A percentile compares a stretch with the other conserved stretches of the same genome.
phyloP scores from a whole-genome alignment of 2,888 invertebrate genomes.

The Syrphus vitripennis region DNA sequence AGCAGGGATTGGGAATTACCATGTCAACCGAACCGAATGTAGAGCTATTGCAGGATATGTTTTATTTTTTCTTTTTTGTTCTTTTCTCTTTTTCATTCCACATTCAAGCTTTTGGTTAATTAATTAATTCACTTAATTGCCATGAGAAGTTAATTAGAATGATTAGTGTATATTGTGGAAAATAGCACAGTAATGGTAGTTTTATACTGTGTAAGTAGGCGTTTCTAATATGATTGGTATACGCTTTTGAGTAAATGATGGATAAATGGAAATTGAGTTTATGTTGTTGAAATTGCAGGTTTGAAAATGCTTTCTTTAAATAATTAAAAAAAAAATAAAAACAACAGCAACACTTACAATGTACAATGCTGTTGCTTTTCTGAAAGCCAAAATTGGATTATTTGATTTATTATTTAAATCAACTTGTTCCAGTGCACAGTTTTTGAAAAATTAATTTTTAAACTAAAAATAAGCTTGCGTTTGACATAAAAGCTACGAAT shows the following conservation, averaged over 20 bases:
- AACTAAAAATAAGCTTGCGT: no score
- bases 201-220: not conserved
- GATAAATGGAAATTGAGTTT: not conserved
- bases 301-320: not conserved
- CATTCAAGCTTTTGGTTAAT: constrained; percentile 22
- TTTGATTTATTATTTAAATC: no score
- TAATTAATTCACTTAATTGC: constrained; percentile 45
- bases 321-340: no score
- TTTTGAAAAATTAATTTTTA: no score
- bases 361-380: no score
- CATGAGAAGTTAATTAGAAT: constrained; percentile 61
- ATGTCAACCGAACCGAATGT: constrained; percentile 26
- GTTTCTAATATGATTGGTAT: constrained; percentile 1
- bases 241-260: not conserved
- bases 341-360: no score
- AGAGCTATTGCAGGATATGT: not conserved
- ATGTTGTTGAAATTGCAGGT: not conserved
- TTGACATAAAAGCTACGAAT: no score
- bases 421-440: no score
- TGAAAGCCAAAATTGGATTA: no score
- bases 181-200: constrained; percentile 11
- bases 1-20: constrained; percentile 52
- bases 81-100: not conserved
- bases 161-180: constrained; percentile 39
- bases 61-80: not conserved